phyloP scores from a whole-genome alignment of 2,113 vertebrate species.

The Clarias magur region DNA sequence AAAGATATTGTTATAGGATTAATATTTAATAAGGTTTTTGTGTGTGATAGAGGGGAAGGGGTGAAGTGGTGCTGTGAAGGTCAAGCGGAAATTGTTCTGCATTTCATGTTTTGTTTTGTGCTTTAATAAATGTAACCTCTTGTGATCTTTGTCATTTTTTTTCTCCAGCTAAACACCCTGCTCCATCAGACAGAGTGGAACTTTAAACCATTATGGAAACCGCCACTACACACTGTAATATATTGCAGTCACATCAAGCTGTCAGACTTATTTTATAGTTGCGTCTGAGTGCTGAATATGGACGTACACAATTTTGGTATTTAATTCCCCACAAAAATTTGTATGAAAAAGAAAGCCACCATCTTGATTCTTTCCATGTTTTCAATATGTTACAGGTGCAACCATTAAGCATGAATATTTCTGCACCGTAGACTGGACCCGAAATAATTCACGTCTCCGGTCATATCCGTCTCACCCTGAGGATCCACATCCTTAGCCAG shows the following conservation, averaged over 20 bases:
- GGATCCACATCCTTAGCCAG: constrained; percentile 94
- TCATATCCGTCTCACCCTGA: constrained; percentile 77
- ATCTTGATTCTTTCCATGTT: background rate
- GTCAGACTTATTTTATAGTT: background rate
- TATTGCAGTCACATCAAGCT: background rate
- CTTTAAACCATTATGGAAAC: background rate
- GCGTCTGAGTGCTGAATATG: background rate
- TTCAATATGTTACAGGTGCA: background rate
- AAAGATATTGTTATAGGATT: too few species aligned
- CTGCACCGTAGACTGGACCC: background rate
- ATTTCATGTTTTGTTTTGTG: background rate
- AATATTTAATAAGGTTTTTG: too few species aligned
- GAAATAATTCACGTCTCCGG: background rate
- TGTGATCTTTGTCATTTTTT: too few species aligned
- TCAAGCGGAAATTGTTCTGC: too few species aligned
- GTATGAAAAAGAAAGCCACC: background rate
- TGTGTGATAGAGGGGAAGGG: too few species aligned
- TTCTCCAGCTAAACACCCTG: background rate
- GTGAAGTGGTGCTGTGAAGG: too few species aligned
- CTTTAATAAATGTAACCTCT: too few species aligned
- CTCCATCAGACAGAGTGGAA: background rate
- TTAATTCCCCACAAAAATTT: background rate
- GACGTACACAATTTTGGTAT: background rate
- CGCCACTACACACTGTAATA: background rate
- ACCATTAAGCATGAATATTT: background rate